Percentiles rank a stretch among this genome's conserved stretches.
phyloP scores from a whole-genome alignment of 1,140 invertebrate genomes.

The Steinernema khuongi region DNA sequence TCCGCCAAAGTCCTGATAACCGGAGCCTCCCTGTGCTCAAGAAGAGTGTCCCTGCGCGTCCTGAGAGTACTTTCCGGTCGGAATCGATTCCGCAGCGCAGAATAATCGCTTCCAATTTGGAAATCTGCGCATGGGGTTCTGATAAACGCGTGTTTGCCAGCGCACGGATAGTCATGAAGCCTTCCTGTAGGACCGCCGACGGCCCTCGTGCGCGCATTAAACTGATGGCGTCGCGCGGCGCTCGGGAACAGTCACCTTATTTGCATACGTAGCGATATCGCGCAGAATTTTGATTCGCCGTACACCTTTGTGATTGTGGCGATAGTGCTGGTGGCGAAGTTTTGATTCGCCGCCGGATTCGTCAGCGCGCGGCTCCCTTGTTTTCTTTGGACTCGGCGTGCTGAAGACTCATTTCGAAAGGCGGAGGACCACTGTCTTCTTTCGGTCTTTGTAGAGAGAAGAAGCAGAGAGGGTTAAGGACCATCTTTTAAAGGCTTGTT shows the following conservation, averaged over 20 bases:
- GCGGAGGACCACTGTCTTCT: too few species aligned
- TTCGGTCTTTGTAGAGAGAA: not conserved
- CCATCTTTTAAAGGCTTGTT: too few species aligned
- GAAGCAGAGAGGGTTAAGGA: too few species aligned
- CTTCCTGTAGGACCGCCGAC: not conserved
- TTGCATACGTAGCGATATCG: not conserved
- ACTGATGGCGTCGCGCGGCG: too few species aligned
- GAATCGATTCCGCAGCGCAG: not conserved
- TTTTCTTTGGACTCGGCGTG: too few species aligned
- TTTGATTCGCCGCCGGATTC: not conserved
- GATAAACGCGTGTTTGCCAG: not conserved
- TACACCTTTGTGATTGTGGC: too few species aligned
- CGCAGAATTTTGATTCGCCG: not conserved
- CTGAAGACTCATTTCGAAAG: too few species aligned
- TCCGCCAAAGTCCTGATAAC: too few species aligned
- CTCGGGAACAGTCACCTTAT: not conserved
- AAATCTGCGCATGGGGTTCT: not conserved
- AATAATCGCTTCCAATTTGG: not conserved
- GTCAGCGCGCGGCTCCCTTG: not conserved
- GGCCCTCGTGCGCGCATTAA: not conserved
- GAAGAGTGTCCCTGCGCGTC: not conserved
- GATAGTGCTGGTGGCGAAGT: too few species aligned
- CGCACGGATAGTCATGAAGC: not conserved
- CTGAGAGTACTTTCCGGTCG: not conserved
- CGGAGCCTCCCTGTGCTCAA: not conserved